Base-by-base conservation (phyloP, 1,140 invertebrate species). In the Callitettix versicolor region DNA sequence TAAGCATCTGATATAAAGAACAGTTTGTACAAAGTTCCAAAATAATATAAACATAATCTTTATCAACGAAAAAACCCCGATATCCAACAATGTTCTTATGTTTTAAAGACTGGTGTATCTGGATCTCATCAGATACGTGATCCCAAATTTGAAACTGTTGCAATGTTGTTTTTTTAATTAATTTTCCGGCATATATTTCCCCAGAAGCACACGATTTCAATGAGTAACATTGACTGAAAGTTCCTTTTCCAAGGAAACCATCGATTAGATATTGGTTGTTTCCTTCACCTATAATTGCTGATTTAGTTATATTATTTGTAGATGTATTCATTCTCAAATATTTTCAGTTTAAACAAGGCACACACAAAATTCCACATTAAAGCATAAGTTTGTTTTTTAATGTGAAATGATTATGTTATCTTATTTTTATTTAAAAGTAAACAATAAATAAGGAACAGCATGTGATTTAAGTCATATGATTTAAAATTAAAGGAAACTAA, bases 41-140 rank as follows among this genome's bases (percentile, higher is more conserved):
- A 9, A 87, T 67, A 64, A 88, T 84, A 65, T 86, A 88, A 3
- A 87, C 81, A 69, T 83, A 80, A 33, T 82, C 70, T 26, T 70
- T 67, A 68, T 88, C 84, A 68, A 86, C 85, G 68, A 88, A 88
- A 64, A 78, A 84, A 36, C 73, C 71, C 64, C 81, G 73, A 68
- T 88, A 83, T 61, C 76, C 72, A 12, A 88, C 85, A 59, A 88
- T 76, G 67, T 87, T 77, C 48, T 75, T 72, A 66, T 88, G 82
- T 53, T 69, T 70, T 17, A 88, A 65, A 57, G 70, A 72, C 53
- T 76, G 72, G 62, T 88, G 85, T 61, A 88, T 88, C 55, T 71
- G 71, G 51, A 88, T 85, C 69, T 88, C 85, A 64, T 83, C 69
- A 60, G 33, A 46, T 9, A 55, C 43, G 9, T 38, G 34, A 18